A percentile compares a stretch with the other conserved stretches of the same genome.
These are phyloP conservation scores for Cyrtonyx montezumae DNA, from an alignment of 2,113 vertebrate genomes.

Conservation along the genomic window DNA sequence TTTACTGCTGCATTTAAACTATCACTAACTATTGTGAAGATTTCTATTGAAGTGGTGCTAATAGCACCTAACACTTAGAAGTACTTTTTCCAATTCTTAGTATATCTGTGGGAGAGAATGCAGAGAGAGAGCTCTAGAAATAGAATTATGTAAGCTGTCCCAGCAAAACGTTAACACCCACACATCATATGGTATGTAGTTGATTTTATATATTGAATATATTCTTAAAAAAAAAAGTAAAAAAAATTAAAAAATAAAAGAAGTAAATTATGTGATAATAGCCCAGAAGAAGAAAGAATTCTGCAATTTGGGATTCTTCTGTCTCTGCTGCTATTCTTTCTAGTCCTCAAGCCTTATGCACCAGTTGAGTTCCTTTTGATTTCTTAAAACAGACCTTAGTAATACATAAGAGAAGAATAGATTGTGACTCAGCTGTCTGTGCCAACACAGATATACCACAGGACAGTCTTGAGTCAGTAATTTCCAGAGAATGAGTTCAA, in stretches of 20 bases:
- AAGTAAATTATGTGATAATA: background rate
- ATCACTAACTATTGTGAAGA: background rate
- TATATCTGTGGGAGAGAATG: background rate
- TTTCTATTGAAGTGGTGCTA: background rate
- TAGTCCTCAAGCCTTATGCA: background rate
- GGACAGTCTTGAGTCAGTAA: background rate
- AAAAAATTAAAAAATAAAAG: background rate
- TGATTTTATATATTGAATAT: background rate
- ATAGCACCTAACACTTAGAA: background rate
- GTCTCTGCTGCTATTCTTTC: background rate
- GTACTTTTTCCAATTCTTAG: background rate
- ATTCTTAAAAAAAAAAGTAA: background rate
- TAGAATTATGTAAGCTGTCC: background rate
- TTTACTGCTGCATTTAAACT: background rate
- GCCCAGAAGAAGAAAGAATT: background rate
- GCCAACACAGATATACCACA: background rate
- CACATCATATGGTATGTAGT: background rate
- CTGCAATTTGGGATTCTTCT: background rate
- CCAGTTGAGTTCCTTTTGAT: background rate
- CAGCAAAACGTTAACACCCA: background rate
- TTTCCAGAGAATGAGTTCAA: background rate
- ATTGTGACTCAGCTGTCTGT: conserved; percentile 9
- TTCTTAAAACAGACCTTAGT: conserved; percentile 24
- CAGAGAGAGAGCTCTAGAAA: background rate
- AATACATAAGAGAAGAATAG: background rate